Evolutionary conservation across 2,113 vertebrate genomes (phyloP).

Genomic region (Choloepus hoffmanni): DNA sequence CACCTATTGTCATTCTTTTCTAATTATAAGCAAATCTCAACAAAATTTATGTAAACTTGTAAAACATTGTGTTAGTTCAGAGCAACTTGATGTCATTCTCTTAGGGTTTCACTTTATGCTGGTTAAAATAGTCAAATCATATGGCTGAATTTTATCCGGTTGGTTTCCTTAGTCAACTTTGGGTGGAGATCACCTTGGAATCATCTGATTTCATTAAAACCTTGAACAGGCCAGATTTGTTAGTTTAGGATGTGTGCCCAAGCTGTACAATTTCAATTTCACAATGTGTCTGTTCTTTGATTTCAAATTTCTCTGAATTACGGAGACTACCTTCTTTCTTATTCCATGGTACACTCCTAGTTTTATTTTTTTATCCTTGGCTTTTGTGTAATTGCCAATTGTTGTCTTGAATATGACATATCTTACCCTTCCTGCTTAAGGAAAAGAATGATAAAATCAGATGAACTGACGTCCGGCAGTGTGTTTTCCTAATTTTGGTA

Average conservation of each 20-base stretch:
- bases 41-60: slow-evolving; percentile 15
- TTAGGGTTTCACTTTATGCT: background rate
- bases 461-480: slow-evolving; percentile 66
- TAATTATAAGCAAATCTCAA: background rate
- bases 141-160: background rate
- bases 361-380: background rate
- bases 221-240: background rate
- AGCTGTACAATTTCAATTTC: background rate
- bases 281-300: background rate
- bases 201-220: background rate
- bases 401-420: slow-evolving; percentile 63
- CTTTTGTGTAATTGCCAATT: slow-evolving; percentile 65
- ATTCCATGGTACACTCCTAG: background rate
- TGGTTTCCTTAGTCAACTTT: background rate
- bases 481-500: slow-evolving; percentile 47
- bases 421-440: slow-evolving; percentile 75
- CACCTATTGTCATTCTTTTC: background rate
- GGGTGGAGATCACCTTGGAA: background rate
- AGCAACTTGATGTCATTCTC: background rate
- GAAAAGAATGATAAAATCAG: slow-evolving; percentile 78
- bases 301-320: slow-evolving; percentile 34
- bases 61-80: background rate
- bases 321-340: background rate
- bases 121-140: background rate
- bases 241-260: background rate